Evolutionary conservation across 2,888 invertebrate genomes (phyloP), one percentile per base, ranked within the genome.

Genomic region (Campoplex capitator): DNA sequence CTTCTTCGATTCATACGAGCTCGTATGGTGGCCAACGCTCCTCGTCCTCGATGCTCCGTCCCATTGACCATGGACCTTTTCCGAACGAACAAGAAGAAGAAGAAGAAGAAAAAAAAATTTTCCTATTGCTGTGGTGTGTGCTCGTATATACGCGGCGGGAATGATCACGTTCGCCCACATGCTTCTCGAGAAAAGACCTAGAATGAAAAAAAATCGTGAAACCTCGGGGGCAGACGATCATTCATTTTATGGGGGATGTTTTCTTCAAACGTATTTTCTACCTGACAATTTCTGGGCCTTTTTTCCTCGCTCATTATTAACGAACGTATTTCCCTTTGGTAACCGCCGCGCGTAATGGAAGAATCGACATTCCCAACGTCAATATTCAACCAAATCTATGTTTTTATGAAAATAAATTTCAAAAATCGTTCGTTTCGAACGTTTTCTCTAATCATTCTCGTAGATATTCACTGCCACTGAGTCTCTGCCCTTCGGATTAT

Each of bases 21-120:
- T 71, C 48, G 48, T 71, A 23, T 71, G 48, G 45, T 71, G 48
- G 45, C 45, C 48, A 48, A 45, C 42, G 35, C 54, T 73, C 54
- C 51, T 51, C 11, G 35, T 54, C 35, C 35, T 38, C 32, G 6
- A 16, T 28, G 62, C 62, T 74, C 42, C 28, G 23, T 65, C 62
- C 38, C 54, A 74, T 79, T 62, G 56, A 51, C 85, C 73, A 58
- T 74, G 58, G 35, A 82, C 83, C 75, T 85, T 85, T 82, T 71
- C 51, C 78, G 58, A 48, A 71, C 68, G 56, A 79, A 62, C n/a
- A 76, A 71, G 42, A 45, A 58, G 51, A 65, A 76, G 65, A 54
- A 74, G 38, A 65, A n/a, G n/a, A n/a, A 42, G 56, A 23, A 45
- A 76, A 76, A 35, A 56, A 51, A 32, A 70, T 83, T 77, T 83